phyloP scores from a whole-genome alignment of 2,888 invertebrate genomes.

The Isotomurus palustris region DNA sequence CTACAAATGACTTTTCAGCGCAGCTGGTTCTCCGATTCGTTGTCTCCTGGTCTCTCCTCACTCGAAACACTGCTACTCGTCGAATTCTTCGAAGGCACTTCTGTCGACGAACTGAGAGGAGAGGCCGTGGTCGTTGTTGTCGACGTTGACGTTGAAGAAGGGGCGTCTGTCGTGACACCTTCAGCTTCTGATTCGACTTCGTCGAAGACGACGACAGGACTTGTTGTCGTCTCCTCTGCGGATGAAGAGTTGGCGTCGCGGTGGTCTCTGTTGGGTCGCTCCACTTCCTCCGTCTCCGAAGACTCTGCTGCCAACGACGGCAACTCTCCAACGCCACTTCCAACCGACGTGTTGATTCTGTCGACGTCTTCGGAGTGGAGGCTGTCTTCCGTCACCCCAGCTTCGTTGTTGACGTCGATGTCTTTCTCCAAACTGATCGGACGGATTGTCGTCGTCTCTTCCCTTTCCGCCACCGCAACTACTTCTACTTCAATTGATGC shows the following conservation, averaged over 20 bases:
- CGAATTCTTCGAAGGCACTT: background rate
- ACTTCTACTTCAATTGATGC: too few relatives aligned
- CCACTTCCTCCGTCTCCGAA: background rate
- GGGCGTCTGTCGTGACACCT: background rate
- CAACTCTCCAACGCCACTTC: slow-evolving; percentile 9
- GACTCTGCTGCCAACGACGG: too few relatives aligned
- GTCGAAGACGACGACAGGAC: background rate
- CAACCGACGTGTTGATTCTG: background rate
- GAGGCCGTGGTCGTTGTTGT: background rate
- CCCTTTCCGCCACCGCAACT: too few relatives aligned
- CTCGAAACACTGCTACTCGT: background rate
- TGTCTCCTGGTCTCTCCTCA: background rate
- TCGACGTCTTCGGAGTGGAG: slow-evolving; percentile 23
- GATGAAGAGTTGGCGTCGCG: background rate
- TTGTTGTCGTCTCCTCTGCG: background rate
- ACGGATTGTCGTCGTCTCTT: slow-evolving; percentile 22
- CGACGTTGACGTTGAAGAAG: background rate
- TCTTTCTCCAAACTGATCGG: slow-evolving; percentile 33
- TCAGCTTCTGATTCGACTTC: too few relatives aligned
- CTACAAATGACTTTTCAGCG: background rate
- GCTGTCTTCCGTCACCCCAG: slow-evolving; percentile 25
- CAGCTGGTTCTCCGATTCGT: slow-evolving; percentile 1
- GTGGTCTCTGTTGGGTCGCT: background rate
- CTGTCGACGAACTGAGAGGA: background rate
- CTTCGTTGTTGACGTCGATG: slow-evolving; percentile 33